phyloP scores from a whole-genome alignment of 2,113 vertebrate genomes.

The Pionites leucogaster region DNA sequence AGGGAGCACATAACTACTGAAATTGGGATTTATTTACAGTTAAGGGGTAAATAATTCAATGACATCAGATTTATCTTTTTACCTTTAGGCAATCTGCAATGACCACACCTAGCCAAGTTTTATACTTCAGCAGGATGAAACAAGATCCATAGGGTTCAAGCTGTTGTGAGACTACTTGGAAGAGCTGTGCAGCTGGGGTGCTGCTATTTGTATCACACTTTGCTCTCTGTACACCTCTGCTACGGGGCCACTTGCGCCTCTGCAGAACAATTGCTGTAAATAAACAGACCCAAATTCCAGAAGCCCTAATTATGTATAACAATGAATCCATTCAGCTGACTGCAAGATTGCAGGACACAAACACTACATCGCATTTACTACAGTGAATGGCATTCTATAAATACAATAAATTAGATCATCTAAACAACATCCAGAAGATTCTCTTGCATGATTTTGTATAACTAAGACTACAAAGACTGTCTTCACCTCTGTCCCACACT shows the following conservation, averaged over 20 bases:
- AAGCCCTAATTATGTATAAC: slow-evolving; percentile 25
- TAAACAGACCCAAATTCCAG: slow-evolving; percentile 47
- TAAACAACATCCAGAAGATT: slow-evolving; percentile 47
- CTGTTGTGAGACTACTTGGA: background rate
- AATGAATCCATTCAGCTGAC: slow-evolving; percentile 33
- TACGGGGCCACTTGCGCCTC: background rate
- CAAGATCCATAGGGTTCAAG: background rate
- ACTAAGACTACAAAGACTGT: slow-evolving; percentile 13
- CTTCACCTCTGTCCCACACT: background rate
- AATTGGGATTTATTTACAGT: background rate
- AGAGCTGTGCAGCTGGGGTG: background rate
- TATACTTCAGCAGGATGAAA: background rate
- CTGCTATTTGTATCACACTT: background rate
- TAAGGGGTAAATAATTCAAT: background rate
- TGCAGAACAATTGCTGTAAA: slow-evolving; percentile 7
- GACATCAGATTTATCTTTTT: background rate
- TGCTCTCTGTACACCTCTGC: background rate
- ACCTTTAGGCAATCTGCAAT: background rate
- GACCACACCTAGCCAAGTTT: background rate
- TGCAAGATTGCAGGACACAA: background rate
- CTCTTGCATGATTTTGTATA: background rate
- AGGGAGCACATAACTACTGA: background rate
- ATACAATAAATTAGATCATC: slow-evolving; percentile 29
- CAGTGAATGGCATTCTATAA: slow-evolving; percentile 32
- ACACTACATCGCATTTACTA: slow-evolving; percentile 8